phyloP scores from a whole-genome alignment of 2,797 vertebrate genomes.

The Jordanella pulchra region DNA sequence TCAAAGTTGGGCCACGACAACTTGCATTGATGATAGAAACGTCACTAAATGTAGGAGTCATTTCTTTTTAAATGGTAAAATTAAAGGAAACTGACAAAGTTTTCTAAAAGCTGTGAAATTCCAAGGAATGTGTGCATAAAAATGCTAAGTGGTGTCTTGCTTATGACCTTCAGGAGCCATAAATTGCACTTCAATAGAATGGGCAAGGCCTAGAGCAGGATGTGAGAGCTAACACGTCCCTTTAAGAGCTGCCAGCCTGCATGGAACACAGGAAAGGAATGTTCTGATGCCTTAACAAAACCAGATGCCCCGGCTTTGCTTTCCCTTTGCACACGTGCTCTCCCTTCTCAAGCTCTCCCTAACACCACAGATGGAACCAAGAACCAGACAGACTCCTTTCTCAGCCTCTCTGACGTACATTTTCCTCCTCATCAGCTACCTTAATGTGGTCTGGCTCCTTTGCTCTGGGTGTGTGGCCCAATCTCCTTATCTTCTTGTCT shows the following conservation, averaged over 20 bases:
- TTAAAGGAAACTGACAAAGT: neutral
- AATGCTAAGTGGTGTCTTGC: slow-evolving; percentile 45
- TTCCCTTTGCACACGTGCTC: slow-evolving; percentile 60
- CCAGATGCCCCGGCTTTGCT: slow-evolving; percentile 75
- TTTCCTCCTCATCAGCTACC: slow-evolving; percentile 37
- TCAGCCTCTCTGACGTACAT: slow-evolving; percentile 35
- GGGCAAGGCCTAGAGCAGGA: slow-evolving; percentile 73
- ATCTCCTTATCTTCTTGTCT: slow-evolving; percentile 68
- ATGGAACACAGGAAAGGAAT: slow-evolving; percentile 76
- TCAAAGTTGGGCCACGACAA: too few species aligned
- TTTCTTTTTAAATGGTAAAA: neutral
- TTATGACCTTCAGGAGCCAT: slow-evolving; percentile 53
- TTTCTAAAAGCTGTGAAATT: slow-evolving; percentile 19
- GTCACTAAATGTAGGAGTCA: neutral
- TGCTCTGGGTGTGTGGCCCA: slow-evolving; percentile 43
- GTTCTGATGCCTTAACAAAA: slow-evolving; percentile 78
- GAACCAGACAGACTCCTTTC: slow-evolving; percentile 36
- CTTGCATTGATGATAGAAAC: neutral
- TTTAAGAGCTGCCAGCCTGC: slow-evolving; percentile 76
- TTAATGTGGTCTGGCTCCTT: slow-evolving; percentile 39
- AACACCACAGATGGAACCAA: slow-evolving; percentile 57
- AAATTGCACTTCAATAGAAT: slow-evolving; percentile 72
- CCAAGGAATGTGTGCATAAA: slow-evolving; percentile 27
- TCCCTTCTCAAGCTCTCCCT: slow-evolving; percentile 42
- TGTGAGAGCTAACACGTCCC: slow-evolving; percentile 73